Conservation (phyloP, 2,888 invertebrate species). For the Eupeodes luniger region DNA sequence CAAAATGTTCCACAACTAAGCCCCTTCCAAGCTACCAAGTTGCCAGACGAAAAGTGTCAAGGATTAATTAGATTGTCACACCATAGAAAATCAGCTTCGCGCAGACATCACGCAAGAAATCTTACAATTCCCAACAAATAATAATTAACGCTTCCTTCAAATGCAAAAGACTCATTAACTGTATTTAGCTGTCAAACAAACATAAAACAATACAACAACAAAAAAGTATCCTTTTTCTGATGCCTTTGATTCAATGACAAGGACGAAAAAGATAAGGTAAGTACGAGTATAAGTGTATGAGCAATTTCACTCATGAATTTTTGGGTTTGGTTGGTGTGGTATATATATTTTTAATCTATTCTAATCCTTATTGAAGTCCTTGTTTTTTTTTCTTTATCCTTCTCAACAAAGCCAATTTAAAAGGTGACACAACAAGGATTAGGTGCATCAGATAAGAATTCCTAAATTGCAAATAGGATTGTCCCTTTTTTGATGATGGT, state of each 20-base stretch:
- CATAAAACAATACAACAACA: background rate
- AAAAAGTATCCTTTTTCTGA: slow-evolving; percentile 17
- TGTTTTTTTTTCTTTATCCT: background rate
- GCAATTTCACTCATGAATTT: slow-evolving; percentile 20
- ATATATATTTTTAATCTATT: slow-evolving; percentile 17
- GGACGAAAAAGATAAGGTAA: background rate
- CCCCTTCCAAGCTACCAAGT: background rate
- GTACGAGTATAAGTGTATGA: background rate
- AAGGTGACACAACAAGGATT: slow-evolving; percentile 74
- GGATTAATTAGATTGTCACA: slow-evolving; percentile 69
- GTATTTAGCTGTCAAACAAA: slow-evolving; percentile 44
- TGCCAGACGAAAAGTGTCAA: slow-evolving; percentile 68
- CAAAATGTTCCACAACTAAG: background rate
- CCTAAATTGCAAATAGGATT: slow-evolving; percentile 69
- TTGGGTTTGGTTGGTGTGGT: background rate
- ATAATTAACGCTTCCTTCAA: slow-evolving; percentile 74
- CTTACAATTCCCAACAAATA: slow-evolving; percentile 48
- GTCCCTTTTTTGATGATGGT: slow-evolving; percentile 17
- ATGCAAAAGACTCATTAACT: slow-evolving; percentile 76
- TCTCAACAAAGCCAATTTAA: slow-evolving; percentile 56
- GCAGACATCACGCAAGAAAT: slow-evolving; percentile 72
- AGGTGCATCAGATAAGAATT: slow-evolving; percentile 71
- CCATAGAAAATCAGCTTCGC: slow-evolving; percentile 59
- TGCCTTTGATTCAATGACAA: slow-evolving; percentile 8
- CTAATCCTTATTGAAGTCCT: slow-evolving; percentile 43